Evolutionary conservation across 2,888 invertebrate species (phyloP).

Genomic region (Cylloceria caligata): DNA sequence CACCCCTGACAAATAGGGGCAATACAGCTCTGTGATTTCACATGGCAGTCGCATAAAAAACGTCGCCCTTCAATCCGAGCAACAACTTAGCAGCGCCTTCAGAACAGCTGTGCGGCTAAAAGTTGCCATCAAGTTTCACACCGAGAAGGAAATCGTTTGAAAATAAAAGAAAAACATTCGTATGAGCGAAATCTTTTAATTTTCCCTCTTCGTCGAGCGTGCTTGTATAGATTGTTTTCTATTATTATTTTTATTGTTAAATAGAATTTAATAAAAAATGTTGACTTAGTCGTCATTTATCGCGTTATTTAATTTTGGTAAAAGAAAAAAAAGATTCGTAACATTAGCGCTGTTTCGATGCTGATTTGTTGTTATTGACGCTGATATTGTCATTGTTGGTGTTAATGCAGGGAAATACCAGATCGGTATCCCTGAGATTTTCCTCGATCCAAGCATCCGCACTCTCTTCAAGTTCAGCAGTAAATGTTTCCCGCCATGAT

Average conservation of each 20-base stretch:
- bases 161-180: not conserved
- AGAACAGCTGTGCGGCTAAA: constrained; percentile 75
- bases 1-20: no score
- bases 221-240: constrained; percentile 2
- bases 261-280: constrained; percentile 1
- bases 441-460: constrained; percentile 90
- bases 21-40: no score
- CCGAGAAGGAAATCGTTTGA: not conserved
- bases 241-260: constrained; percentile 14
- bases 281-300: not conserved
- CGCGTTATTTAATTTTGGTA: not conserved
- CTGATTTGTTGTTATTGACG: constrained; percentile 35
- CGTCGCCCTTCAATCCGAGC: constrained; percentile 85
- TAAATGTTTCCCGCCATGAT: constrained; percentile 90
- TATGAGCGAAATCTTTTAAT: not conserved
- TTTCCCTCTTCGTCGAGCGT: not conserved
- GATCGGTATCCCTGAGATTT: constrained; percentile 87
- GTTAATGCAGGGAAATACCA: constrained; percentile 85
- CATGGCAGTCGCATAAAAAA: constrained; percentile 90
- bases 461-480: constrained; percentile 87
- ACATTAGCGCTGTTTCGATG: not conserved
- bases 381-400: constrained; percentile 42
- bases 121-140: constrained; percentile 67
- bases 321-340: not conserved
- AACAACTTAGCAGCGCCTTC: constrained; percentile 76